Evolutionary conservation across 2,113 vertebrate genomes (phyloP).

Genomic region (Zosterops pallidus): DNA sequence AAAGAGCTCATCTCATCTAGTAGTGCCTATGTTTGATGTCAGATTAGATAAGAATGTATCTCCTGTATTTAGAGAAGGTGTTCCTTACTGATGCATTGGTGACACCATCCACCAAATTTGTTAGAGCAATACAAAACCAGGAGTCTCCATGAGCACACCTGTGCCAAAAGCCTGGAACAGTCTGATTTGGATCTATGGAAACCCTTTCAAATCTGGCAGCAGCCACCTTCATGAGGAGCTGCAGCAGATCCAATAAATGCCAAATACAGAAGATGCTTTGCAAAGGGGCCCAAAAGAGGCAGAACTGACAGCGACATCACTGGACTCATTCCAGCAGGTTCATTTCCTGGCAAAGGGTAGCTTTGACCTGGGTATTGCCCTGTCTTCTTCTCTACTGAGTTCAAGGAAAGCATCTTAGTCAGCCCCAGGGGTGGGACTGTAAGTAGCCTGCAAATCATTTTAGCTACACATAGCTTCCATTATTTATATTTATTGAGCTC

Average conservation of each 20-base stretch:
- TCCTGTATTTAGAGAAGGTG: neutral
- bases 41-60: neutral
- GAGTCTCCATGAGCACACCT: neutral
- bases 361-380: neutral
- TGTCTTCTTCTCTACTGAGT: neutral
- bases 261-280: neutral
- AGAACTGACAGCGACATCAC: neutral
- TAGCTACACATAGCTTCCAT: neutral
- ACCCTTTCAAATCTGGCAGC: neutral
- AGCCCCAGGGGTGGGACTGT: neutral
- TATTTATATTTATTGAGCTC: neutral
- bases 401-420: neutral
- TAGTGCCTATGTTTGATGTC: neutral
- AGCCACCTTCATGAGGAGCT: accelerated
- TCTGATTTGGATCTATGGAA: neutral
- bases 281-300: neutral
- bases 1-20: neutral
- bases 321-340: neutral
- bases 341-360: neutral
- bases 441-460: neutral
- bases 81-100: neutral
- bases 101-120: neutral
- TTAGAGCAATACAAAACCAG: neutral
- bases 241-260: neutral
- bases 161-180: neutral